Base-by-base conservation (phyloP, 2,888 invertebrate species). In the Patella caerulea region DNA sequence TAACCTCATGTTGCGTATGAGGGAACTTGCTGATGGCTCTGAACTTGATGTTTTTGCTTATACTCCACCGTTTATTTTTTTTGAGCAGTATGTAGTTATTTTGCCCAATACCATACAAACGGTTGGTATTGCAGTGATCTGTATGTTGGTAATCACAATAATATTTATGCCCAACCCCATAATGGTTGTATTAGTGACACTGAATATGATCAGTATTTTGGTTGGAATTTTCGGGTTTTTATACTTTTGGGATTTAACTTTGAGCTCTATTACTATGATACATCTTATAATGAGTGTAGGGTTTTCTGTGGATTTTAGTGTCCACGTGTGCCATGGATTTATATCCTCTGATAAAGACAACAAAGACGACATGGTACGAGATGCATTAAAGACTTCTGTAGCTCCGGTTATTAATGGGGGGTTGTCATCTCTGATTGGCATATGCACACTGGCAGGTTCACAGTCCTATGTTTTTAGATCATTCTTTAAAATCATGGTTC, bases 201-300 rank as follows among this genome's bases (percentile, higher is more conserved):
- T 86, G 1, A 84, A 86, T 54, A 85, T 88, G 76, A 78, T 80
- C 2, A 84, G 86, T 73, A 86, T 87, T n/a, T 82, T 88, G 77
- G 73, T 81, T 0, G 88, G 89, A 15, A 84, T 89, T 14, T 82
- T 88, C 59, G 88, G 88, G 2, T 88, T 84, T 56, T 82, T 87
- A 79, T 75, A 83, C 55, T 85, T 82, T 19, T 84, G 87, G 82
- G 83, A 83, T 75, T 71, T 87, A 12, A 79, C 85, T 15, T 76
- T 88, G 3, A 88, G 86, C 76, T 84, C 86, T 11, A 85, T 88
- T 15, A 88, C 88, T 9, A 87, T 86, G 83, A 85, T 88, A 24
- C 86, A 86, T 73, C 71, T 88, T 1, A 85, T 88, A 14, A 85
- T 89, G 81, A 82, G 85, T 55, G 85, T 88, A 11, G 89, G 88